Base-by-base conservation (phyloP, 2,888 invertebrate species). In the Drosophila helvetica region DNA sequence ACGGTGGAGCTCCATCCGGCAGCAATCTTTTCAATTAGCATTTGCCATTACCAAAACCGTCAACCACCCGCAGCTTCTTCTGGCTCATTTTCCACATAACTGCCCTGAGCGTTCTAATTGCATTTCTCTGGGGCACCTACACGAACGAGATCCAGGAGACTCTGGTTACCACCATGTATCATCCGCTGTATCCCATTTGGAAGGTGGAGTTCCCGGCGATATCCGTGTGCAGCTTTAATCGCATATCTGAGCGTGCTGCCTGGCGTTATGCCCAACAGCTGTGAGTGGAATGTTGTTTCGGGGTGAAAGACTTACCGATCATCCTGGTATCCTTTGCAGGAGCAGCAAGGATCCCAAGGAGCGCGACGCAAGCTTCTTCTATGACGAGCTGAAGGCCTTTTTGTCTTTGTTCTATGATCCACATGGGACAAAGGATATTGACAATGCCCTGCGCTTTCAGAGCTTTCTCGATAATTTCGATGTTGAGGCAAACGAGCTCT, bases 131-230 rank as follows among this genome's bases (percentile, higher is more conserved):
- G 78, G 64, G 70, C 52, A 83, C 79, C 47, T 80, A 75, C 65
- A 75, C 74, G 38, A 76, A 77, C 33, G 77, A 74, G 3, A n/a
- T n/a, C 38, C 72, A 76, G 33, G 80, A 81, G 19, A 74, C 76
- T 15, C 65, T 91, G 56, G 78, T 83, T 8, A 89, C 80, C 66
- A 88, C 82, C 56, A 79, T 90, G 10, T 86, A 79, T 54, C 79
- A 90, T 70, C 88, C 90, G 1, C 52, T 84, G 12, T 93, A 93
- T 86, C 93, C 94, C 0, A 93, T 95, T 27, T 89, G 91, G 5
- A 83, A 93, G 12, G 93, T 95, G 1, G 92, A 93, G 64, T 94
- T 94, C 83, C 95, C 95, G 0, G 94, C 88, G 0, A 90, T 95
- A 0, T 93, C 94, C 0, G 82, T 95, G 2, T 95, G 95, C 80